phyloP scores from a whole-genome alignment of 2,797 vertebrate species.

The Acanthurus lineatus region DNA sequence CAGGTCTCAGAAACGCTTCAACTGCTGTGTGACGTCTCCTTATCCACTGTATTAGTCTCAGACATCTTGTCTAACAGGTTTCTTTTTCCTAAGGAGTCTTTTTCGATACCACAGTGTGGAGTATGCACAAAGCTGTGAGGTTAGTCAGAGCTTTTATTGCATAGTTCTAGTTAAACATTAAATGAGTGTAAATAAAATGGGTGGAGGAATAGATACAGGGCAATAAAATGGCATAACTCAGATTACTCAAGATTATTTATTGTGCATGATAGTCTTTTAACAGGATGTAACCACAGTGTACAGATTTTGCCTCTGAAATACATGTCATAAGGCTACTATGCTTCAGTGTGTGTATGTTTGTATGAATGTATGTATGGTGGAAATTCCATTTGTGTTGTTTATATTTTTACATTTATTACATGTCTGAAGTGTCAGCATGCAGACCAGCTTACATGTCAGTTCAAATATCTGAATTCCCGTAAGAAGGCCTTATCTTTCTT shows the following conservation, averaged over 20 bases:
- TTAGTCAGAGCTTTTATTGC: slow-evolving; percentile 11
- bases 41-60: background rate
- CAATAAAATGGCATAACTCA: slow-evolving; percentile 3
- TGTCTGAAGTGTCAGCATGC: too few species aligned
- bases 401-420: too few species aligned
- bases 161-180: slow-evolving; percentile 58
- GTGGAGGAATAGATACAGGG: background rate
- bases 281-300: background rate
- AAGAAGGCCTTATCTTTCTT: too few species aligned
- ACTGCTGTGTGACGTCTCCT: background rate
- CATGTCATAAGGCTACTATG: background rate
- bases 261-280: background rate
- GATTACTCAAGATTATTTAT: slow-evolving; percentile 10
- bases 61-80: slow-evolving; percentile 72
- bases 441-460: too few species aligned
- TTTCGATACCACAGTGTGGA: fast-evolving
- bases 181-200: slow-evolving; percentile 3
- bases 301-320: background rate
- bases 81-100: background rate
- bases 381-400: too few species aligned
- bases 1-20: slow-evolving; percentile 19
- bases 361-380: background rate
- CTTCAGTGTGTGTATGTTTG: background rate
- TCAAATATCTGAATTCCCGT: too few species aligned
- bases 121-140: background rate